Conservation (phyloP, 2,888 invertebrate genomes). For the Koerneria pararmatus region DNA sequence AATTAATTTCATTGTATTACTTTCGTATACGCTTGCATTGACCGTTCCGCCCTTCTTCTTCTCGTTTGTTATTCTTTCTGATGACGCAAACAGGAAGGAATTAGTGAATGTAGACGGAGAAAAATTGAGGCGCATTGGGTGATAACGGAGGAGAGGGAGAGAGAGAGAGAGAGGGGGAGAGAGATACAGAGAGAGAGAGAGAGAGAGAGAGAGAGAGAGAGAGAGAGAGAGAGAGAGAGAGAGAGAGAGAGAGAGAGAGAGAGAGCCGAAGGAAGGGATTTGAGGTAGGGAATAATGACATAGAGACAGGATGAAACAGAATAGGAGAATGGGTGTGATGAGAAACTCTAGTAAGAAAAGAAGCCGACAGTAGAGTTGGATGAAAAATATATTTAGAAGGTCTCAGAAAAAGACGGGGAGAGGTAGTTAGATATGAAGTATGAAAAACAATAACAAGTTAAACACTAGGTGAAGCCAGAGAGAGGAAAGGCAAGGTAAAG, state of each 20-base stretch:
- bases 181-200: conserved; percentile 5
- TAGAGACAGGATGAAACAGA: too few relatives aligned
- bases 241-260: not conserved
- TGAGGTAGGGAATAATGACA: too few relatives aligned
- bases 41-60: not conserved
- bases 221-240: not conserved
- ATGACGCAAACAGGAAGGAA: conserved; percentile 14
- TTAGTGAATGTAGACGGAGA: conserved; percentile 1
- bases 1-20: too few relatives aligned
- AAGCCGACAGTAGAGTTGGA: too few relatives aligned
- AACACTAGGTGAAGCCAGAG: too few relatives aligned
- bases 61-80: not conserved
- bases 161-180: conserved; percentile 5
- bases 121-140: not conserved
- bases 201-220: conserved; percentile 5
- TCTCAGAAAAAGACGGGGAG: too few relatives aligned
- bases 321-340: too few relatives aligned
- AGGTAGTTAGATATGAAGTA: too few relatives aligned
- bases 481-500: too few relatives aligned
- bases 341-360: too few relatives aligned
- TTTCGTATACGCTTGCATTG: not conserved
- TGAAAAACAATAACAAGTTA: too few relatives aligned
- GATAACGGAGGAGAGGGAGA: not conserved
- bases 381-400: too few relatives aligned
- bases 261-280: not conserved